Evolutionary conservation across 2,113 vertebrate genomes (phyloP).

Genomic region (Neotragus moschatus): DNA sequence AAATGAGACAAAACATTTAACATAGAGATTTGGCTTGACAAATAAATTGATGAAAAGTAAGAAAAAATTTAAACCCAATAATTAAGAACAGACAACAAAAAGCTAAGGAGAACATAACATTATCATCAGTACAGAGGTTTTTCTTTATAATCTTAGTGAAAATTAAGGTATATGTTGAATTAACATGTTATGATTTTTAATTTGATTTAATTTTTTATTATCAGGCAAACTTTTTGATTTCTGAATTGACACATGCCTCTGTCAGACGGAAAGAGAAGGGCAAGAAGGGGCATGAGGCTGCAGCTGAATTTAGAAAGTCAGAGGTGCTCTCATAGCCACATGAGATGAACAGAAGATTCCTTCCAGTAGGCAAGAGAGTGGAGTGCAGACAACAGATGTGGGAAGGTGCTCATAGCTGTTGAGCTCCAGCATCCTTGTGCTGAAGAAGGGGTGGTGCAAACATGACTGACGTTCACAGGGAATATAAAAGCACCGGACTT

Average conservation of each 20-base stretch:
- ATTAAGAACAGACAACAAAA: not conserved
- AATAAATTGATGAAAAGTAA: not conserved
- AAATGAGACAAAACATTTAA: not conserved
- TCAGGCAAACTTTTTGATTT: not conserved
- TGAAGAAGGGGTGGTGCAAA: conserved; percentile 82
- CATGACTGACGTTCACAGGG: conserved; percentile 76
- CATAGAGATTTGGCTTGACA: not conserved
- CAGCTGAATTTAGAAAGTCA: conserved; percentile 83
- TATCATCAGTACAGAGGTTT: not conserved
- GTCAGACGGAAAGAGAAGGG: not conserved
- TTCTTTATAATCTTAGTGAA: not conserved
- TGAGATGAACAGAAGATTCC: conserved; percentile 84
- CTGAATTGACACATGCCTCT: not conserved
- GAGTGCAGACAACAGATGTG: conserved; percentile 84
- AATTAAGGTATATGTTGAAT: not conserved
- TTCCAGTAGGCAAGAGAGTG: conserved; percentile 84
- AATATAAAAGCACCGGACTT: conserved; percentile 81
- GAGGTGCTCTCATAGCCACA: conserved; percentile 83
- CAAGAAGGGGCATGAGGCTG: conserved; percentile 35
- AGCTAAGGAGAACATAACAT: not conserved
- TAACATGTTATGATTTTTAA: not conserved
- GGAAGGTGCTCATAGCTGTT: conserved; percentile 82
- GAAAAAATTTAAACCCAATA: not conserved
- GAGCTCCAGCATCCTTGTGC: conserved; percentile 80
- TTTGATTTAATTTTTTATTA: not conserved